A percentile compares a stretch with the other conserved stretches of the same genome.
Evolutionary conservation across 2,113 vertebrate species (phyloP).

Genomic region (Hippocampus zosterae): DNA sequence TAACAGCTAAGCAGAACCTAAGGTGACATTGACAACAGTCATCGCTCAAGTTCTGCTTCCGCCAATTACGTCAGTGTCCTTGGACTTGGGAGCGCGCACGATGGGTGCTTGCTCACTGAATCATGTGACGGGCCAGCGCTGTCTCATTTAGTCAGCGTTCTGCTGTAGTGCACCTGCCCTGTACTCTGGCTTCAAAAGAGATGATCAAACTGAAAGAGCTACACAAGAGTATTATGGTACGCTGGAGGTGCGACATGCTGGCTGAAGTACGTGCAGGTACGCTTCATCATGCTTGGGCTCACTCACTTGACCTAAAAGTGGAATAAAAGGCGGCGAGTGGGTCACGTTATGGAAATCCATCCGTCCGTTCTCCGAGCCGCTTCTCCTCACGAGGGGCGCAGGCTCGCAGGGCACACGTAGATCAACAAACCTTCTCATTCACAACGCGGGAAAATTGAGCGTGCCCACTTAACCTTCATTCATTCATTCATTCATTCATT

Average conservation of each 20-base stretch:
- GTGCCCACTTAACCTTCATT: no score
- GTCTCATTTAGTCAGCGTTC: slow-evolving; percentile 56
- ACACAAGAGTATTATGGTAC: slow-evolving; percentile 21
- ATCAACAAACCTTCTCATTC: no score
- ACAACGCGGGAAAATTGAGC: no score
- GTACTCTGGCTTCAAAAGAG: slow-evolving; percentile 23
- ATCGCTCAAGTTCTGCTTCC: slow-evolving; percentile 50
- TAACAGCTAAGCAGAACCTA: slow-evolving; percentile 65
- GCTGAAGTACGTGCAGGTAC: slow-evolving; percentile 2
- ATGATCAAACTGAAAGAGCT: slow-evolving; percentile 14
- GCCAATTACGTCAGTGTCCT: slow-evolving; percentile 62
- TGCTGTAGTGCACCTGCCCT: slow-evolving; percentile 27
- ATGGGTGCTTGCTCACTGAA: slow-evolving; percentile 35
- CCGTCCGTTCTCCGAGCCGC: no score
- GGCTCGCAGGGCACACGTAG: no score
- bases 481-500: no score
- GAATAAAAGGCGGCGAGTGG: slow-evolving; percentile 4
- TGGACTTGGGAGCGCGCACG: slow-evolving; percentile 29
- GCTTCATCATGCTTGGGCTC: slow-evolving; percentile 38
- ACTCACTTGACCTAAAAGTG: slow-evolving; percentile 42
- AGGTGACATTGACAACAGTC: slow-evolving; percentile 69
- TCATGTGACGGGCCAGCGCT: slow-evolving; percentile 55
- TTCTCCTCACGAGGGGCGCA: no score
- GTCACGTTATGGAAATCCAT: background rate
- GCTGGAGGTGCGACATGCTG: slow-evolving; percentile 20